Base-by-base conservation (phyloP, 2,888 invertebrate species). In the Cantharis flavilabris region DNA sequence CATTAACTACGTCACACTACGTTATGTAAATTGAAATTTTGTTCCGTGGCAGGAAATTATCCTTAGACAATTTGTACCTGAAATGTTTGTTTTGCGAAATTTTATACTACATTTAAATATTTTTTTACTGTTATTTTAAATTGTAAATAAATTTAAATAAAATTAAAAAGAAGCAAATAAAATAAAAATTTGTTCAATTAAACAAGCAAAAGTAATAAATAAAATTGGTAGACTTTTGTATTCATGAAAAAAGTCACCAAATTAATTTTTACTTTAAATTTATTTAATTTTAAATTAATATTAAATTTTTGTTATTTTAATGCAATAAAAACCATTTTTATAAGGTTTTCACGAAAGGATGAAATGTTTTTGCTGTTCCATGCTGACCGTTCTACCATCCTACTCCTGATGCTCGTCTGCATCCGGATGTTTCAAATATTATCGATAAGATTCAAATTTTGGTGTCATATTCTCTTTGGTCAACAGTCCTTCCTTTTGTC, bases 141-240 rank as follows among this genome's bases (percentile, higher is more conserved):
- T 49, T 13, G n/a, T 49, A n/a, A 49, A 33, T 13, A 49, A 49
- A 49, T 13, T 13, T n/a, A 49, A 49, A 49, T n/a, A 49, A 49
- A 49, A n/a, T 49, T n/a, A n/a, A 70, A 23, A 69, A 65, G 62
- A 62, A 9, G 33, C 49, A 75, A 77, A 62, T 71, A 71, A 67
- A 30, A 67, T 9, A 49, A 74, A 72, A 18, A 71, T 74, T 70
- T 70, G 30, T 72, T 73, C n/a, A 64, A 49, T 49, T 49, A 49
- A 49, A 49, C 49, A 49, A 49, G 49, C 49, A 49, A 49, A 49
- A 49, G 49, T 49, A 49, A 49, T 49, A 49, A 49, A 49, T n/a
- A 49, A 49, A 49, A 49, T 49, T 49, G 49, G 49, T 49, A n/a
- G 49, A 49, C 49, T 49, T 49, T 49, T 49, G 7, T 49, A 49